phyloP scores from a whole-genome alignment of 1,140 invertebrate genomes.

The Rhyacophila brunnea region DNA sequence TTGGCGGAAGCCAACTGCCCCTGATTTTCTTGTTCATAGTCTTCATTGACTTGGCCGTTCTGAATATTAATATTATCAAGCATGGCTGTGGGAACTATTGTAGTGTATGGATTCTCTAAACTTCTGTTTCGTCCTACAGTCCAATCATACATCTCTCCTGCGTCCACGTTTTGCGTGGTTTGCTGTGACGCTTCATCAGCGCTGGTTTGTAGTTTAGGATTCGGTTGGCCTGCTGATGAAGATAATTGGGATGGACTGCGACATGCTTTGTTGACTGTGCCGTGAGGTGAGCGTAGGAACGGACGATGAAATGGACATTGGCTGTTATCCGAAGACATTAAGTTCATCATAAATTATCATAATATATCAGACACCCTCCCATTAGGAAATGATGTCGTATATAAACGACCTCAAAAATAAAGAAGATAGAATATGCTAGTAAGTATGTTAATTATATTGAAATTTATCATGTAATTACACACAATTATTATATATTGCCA shows the following conservation, averaged over 20 bases:
- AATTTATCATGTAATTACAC: too few relatives aligned
- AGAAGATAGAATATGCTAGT: too few relatives aligned
- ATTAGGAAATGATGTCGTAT: too few relatives aligned
- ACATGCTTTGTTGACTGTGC: slow-evolving; percentile 37
- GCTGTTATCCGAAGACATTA: slow-evolving; percentile 40
- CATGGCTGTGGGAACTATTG: not conserved
- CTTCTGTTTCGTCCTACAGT: not conserved
- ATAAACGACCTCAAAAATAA: too few relatives aligned
- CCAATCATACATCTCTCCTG: not conserved
- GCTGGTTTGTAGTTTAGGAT: not conserved
- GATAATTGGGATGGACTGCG: slow-evolving; percentile 46
- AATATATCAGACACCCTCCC: too few relatives aligned
- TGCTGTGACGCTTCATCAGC: not conserved
- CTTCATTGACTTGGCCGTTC: not conserved
- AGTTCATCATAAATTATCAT: too few relatives aligned
- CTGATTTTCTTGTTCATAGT: not conserved
- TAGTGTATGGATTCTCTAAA: not conserved
- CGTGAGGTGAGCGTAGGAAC: slow-evolving; percentile 40
- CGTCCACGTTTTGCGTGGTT: not conserved
- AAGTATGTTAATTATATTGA: too few relatives aligned
- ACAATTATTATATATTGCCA: too few relatives aligned
- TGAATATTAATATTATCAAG: not conserved
- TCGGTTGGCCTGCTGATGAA: slow-evolving; percentile 31
- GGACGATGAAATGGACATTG: slow-evolving; percentile 48
- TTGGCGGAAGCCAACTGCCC: not conserved